Base-by-base conservation (phyloP, 1,140 invertebrate species). In the Zaprionus capensis region DNA sequence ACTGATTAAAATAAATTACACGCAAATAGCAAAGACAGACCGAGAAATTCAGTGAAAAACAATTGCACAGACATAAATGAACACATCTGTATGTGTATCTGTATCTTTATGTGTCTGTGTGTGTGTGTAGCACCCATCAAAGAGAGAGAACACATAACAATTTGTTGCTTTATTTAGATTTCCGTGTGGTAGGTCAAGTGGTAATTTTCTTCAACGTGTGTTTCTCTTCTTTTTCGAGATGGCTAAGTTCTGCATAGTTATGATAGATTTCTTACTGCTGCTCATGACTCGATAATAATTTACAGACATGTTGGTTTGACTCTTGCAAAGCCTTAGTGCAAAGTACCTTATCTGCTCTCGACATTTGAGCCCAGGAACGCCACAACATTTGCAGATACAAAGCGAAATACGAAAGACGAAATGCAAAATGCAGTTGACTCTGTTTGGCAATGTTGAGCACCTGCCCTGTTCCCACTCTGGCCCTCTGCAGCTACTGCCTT, bases 121-220 rank as follows among this genome's bases (percentile, higher is more conserved):
- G n/a, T n/a, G 11, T 41, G 15, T 51, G 22, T 14, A 67, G 26
- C n/a, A 44, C 63, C 24, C 53, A 64, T 38, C 31, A 53, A 38
- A 55, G 49, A 66, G 26, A 66, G 26, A 71, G 36, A 76, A 26
- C 57, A 64, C 76, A 72, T 73, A 80, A 67, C 80, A 83, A 71
- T 71, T 81, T 57, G 53, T 68, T 73, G 82, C 84, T 78, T 88
- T 88, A 88, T 87, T 87, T 88, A 87, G 83, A 87, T 78, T 88
- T 86, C 41, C 77, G 81, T 88, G 84, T 73, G 83, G 83, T 87
- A 87, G 83, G 83, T 87, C 84, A 87, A 88, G 83, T 88, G 84
- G 80, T 81, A 81, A 87, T 88, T 81, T 87, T 76, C 84, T 75
- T 75, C 84, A 78, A 76, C 56, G 58, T 76, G 65, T 71, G 74